Base-by-base conservation (phyloP, 2,797 vertebrate species). In the Numenius phaeopus region DNA sequence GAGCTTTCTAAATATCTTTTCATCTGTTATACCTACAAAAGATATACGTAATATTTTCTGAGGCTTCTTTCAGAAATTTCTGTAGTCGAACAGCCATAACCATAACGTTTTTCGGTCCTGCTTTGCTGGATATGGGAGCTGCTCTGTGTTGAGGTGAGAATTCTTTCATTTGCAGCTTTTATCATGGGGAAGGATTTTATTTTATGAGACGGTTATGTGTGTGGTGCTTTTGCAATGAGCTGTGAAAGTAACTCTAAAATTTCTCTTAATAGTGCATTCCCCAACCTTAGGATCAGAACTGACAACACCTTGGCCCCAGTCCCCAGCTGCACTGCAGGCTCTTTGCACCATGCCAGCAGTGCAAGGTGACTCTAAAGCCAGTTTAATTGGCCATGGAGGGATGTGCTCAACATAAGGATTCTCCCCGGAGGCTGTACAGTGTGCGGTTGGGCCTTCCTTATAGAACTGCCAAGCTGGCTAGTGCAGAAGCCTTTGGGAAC, bases 351-450 rank as follows among this genome's bases (percentile, higher is more conserved):
- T 49, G 93, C 71, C 87, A 47, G 5, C 40, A 64, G 69, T 11
- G 26, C 96, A 96, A 94, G 95, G 95, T 96, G 96, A 96, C 94
- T 95, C 92, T 32, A 49, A 89, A 91, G 78, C 81, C 75, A 19
- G 21, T 87, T 71, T 83, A 78, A 96, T 89, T 94, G 90, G 93
- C 93, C 85, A 21, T 84, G 90, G 46, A 92, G 62, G 81, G 90
- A 89, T 92, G 75, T 49, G 87, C 76, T 52, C 37, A 81, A 13
- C 83, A 88, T 42, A 46, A 78, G 87, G 75, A 50, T 80, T 49
- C 30, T 92, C 96, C 83, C 93, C 80, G 62, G 84, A 62, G 93
- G 57, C 71, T 80, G 11, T 24, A 0, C 55, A 16, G 37, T 12
- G 52, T 47, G 5, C 1, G 37, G 5, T 5, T 88, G 92, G 91